Base-by-base conservation (phyloP, 2,888 invertebrate genomes). In the Drosophila suboccidentalis region DNA sequence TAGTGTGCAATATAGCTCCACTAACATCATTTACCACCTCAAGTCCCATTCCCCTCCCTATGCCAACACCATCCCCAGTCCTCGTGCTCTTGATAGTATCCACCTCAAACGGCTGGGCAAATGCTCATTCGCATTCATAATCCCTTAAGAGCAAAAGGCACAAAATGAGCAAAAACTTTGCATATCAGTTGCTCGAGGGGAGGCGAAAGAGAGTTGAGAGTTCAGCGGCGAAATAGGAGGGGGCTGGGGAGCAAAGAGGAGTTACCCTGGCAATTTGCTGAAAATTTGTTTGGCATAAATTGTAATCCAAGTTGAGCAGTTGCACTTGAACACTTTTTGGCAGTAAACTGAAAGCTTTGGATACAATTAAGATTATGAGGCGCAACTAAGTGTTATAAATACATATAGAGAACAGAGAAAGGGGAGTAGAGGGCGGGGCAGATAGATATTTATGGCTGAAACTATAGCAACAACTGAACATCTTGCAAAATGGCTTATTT, bases 71-170 rank as follows among this genome's bases (percentile, higher is more conserved):
- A 3, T n/a, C 29, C 51, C 2, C 38, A 11, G 15, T 13, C 13
- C 0, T 3, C 26, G 0, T 22, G 15, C 17, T 39, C 9, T 5
- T 26, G 41, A 9, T 34, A 32, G 29, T 54, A 46, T 46, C 59
- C 36, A 62, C 29, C 60, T 39, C 44, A 44, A 62, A 57, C 39
- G 60, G 69, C 65, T 70, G 63, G 41, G 36, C 22, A 73, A 60
- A 78, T 80, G 66, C 75, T 58, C 78, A 79, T 87, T 82, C 86
- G 73, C 82, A 87, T 88, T 83, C 86, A 83, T 83, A 88, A 83
- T 87, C 86, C 86, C 80, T 38, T 69, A 59, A 78, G 77, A 82
- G 82, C 54, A 54, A 71, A 71, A 72, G 58, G 67, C 78, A 78
- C 61, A 81, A 84, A 85, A 71, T 78, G 79, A 68, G 66, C 67